Conservation (phyloP, 2,113 vertebrate genomes). For the Dermatemys mawii region DNA sequence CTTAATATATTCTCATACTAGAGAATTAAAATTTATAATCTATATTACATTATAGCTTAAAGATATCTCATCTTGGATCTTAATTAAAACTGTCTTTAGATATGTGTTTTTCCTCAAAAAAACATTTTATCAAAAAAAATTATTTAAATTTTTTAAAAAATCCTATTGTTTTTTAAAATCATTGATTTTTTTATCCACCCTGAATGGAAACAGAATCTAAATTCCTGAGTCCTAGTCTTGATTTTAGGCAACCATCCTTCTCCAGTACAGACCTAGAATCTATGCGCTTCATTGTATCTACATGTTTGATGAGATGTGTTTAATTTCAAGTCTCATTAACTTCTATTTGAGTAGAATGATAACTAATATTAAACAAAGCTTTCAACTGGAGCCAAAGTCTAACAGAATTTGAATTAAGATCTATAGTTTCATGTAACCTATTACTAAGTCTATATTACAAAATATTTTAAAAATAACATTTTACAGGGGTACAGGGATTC, state of each 20-base stretch:
- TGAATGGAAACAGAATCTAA: not conserved
- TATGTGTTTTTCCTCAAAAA: too few species aligned
- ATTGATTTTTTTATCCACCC: too few species aligned
- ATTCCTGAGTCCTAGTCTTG: not conserved
- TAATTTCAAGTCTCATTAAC: conserved; percentile 16
- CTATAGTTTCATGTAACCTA: not conserved
- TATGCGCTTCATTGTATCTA: not conserved
- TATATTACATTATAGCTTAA: too few species aligned
- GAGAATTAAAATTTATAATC: too few species aligned
- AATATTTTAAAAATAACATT: not conserved
- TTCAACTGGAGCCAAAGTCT: not conserved
- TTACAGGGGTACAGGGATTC: not conserved
- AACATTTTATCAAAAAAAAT: too few species aligned
- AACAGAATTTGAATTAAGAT: not conserved
- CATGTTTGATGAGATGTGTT: conserved; percentile 14
- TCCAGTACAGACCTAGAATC: not conserved
- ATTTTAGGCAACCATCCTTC: not conserved
- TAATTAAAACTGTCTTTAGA: too few species aligned
- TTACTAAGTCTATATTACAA: not conserved
- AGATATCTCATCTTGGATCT: too few species aligned
- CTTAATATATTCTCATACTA: too few species aligned
- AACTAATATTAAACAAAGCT: not conserved
- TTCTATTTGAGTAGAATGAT: not conserved
- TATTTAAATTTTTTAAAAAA: too few species aligned
- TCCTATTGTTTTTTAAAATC: too few species aligned